These are phyloP conservation scores for Turnix velox DNA, from an alignment of 2,113 vertebrate genomes.

Conservation along the genomic window DNA sequence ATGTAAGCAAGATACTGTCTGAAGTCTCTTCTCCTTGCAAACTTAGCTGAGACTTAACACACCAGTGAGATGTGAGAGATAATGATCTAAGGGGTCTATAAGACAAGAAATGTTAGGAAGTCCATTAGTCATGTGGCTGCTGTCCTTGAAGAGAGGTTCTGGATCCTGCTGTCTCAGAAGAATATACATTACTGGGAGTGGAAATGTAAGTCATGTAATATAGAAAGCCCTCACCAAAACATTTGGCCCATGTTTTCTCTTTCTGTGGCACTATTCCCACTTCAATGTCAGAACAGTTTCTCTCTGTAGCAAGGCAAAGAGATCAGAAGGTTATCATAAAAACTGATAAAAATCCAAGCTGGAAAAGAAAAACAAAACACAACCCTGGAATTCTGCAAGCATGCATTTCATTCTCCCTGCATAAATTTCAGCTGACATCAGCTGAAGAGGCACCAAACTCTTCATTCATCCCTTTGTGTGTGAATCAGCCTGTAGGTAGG, in stretches of 20 bases:
- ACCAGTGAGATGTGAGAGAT: neutral
- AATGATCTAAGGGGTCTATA: neutral
- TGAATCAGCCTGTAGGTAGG: accelerated
- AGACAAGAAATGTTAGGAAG: neutral
- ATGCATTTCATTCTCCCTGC: neutral
- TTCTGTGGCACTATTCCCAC: neutral
- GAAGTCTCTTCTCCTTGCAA: neutral
- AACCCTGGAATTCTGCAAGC: neutral
- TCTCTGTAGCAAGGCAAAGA: neutral
- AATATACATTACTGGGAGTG: neutral
- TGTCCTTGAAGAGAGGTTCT: neutral
- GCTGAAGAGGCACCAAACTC: neutral
- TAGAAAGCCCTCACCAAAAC: neutral
- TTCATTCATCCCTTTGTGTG: neutral
- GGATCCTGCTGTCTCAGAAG: neutral
- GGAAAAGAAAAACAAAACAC: neutral
- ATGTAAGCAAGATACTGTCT: neutral
- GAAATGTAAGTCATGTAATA: neutral
- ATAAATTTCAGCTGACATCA: neutral
- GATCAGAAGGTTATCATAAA: neutral
- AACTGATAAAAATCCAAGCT: neutral
- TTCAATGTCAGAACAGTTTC: neutral
- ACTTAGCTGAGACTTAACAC: neutral
- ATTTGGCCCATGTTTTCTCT: neutral
- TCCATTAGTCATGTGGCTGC: accelerated